Evolutionary conservation across 2,888 invertebrate species (phyloP).

Genomic region (Drosophila kanekoi): DNA sequence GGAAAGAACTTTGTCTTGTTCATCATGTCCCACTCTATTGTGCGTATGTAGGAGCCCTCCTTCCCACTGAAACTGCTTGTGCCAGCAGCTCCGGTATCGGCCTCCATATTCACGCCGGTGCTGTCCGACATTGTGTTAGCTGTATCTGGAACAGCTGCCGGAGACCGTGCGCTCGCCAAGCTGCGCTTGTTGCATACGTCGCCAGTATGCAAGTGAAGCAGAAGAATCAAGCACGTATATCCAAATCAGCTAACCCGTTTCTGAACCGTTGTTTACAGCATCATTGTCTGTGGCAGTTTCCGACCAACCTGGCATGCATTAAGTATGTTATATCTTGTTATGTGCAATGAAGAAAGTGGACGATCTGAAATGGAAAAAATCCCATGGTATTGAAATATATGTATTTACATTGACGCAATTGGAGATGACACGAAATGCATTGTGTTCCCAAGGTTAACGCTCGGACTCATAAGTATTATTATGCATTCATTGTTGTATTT

Average conservation of each 20-base stretch:
- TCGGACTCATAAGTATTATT: constrained; percentile 21
- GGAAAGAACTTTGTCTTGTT: constrained; percentile 97
- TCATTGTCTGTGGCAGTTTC: constrained; percentile 42
- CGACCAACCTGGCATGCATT: constrained; percentile 45
- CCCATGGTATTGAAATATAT: constrained; percentile 20
- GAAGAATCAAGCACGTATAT: constrained; percentile 12
- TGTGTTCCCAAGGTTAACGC: constrained; percentile 47
- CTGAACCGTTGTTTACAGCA: constrained; percentile 56
- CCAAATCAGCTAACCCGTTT: constrained; percentile 20
- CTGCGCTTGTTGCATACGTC: constrained; percentile 60
- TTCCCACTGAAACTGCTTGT: constrained; percentile 47
- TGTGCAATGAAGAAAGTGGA: constrained; percentile 14
- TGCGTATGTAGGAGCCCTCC: constrained; percentile 88
- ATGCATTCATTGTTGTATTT: constrained; percentile 16
- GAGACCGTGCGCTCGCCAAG: constrained; percentile 45
- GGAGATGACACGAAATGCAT: constrained; percentile 51
- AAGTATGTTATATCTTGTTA: constrained; percentile 32
- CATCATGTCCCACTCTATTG: constrained; percentile 99
- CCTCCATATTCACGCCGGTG: constrained; percentile 63
- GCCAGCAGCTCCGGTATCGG: constrained; percentile 54
- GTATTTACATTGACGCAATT: constrained; percentile 38
- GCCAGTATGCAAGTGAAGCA: constrained; percentile 26
- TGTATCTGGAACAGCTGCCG: constrained; percentile 61
- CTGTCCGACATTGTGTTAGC: constrained; percentile 68
- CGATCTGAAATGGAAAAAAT: constrained; percentile 54